Evolutionary conservation across 2,888 invertebrate species (phyloP).

Genomic region (Gari tellinella): DNA sequence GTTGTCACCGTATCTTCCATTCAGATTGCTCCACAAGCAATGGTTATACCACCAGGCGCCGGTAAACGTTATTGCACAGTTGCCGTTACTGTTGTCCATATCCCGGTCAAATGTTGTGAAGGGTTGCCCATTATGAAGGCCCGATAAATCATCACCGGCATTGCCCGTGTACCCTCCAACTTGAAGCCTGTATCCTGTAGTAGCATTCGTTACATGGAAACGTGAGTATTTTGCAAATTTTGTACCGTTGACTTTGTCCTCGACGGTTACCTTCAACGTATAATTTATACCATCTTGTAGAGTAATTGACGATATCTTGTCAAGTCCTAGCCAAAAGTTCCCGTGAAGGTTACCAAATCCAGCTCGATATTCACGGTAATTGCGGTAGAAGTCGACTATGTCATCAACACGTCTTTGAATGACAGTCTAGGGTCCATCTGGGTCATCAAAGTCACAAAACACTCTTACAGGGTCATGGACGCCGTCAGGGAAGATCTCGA

Average conservation of each 20-base stretch:
- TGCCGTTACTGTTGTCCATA: slow-evolving; percentile 81
- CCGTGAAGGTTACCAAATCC: too few species aligned
- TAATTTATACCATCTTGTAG: slow-evolving; percentile 73
- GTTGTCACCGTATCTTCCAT: slow-evolving; percentile 81
- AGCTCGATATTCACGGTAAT: too few species aligned
- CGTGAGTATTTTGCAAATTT: slow-evolving; percentile 78
- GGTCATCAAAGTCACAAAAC: too few species aligned
- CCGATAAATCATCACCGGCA: slow-evolving; percentile 81
- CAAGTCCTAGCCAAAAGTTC: slow-evolving; percentile 83
- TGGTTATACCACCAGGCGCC: slow-evolving; percentile 83
- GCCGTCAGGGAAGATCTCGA: too few species aligned
- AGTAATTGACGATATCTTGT: slow-evolving; percentile 75
- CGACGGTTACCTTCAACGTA: slow-evolving; percentile 81
- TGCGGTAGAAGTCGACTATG: too few species aligned
- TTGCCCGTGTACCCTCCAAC: slow-evolving; percentile 74
- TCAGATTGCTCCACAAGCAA: slow-evolving; percentile 80
- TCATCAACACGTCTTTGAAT: too few species aligned
- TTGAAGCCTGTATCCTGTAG: slow-evolving; percentile 75
- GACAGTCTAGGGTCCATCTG: too few species aligned
- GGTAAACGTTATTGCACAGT: slow-evolving; percentile 82
- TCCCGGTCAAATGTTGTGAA: slow-evolving; percentile 83
- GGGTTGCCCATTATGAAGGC: slow-evolving; percentile 81
- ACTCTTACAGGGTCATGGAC: too few species aligned
- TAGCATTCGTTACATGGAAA: slow-evolving; percentile 76
- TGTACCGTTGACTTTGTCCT: slow-evolving; percentile 83